These are phyloP conservation scores for Carcina quercana DNA, from an alignment of 2,888 invertebrate species.

Conservation along the genomic window DNA sequence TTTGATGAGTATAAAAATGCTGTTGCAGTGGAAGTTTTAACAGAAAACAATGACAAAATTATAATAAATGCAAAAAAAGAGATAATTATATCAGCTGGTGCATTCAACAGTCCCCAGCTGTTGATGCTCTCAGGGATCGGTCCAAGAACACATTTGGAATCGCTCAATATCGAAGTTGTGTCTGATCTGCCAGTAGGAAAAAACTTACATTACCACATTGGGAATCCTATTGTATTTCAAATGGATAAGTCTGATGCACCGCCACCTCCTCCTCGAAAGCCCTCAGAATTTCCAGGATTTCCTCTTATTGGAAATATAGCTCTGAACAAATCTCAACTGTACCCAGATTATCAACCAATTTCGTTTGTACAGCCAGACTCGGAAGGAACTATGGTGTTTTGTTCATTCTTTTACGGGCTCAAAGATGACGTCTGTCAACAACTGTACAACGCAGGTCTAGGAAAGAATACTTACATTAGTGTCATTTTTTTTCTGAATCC, in stretches of 20 bases:
- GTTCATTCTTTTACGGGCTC: too few relatives aligned
- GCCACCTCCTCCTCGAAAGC: neutral
- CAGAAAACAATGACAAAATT: slow-evolving; percentile 5
- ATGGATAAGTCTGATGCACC: neutral
- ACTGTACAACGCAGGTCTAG: too few relatives aligned
- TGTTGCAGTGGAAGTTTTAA: neutral
- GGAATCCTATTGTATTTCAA: neutral
- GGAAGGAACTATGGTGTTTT: too few relatives aligned
- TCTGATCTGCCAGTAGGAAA: neutral
- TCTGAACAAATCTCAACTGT: slow-evolving; percentile 27
- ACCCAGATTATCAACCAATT: too few relatives aligned
- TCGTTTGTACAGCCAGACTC: too few relatives aligned
- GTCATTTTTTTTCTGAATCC: too few relatives aligned
- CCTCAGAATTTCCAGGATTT: slow-evolving; percentile 61
- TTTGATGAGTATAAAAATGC: slow-evolving; percentile 20
- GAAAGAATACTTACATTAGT: too few relatives aligned
- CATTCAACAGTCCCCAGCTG: neutral
- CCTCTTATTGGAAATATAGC: slow-evolving; percentile 27
- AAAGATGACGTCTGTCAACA: too few relatives aligned
- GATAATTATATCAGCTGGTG: slow-evolving; percentile 6
- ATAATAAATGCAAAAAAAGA: slow-evolving; percentile 2
- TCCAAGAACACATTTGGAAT: neutral
- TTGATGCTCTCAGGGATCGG: neutral
- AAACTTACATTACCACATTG: neutral
- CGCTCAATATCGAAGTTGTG: neutral